Evolutionary conservation across 2,888 invertebrate species (phyloP), one percentile per base, ranked within the genome.

Genomic region (Meandrusa payeni): DNA sequence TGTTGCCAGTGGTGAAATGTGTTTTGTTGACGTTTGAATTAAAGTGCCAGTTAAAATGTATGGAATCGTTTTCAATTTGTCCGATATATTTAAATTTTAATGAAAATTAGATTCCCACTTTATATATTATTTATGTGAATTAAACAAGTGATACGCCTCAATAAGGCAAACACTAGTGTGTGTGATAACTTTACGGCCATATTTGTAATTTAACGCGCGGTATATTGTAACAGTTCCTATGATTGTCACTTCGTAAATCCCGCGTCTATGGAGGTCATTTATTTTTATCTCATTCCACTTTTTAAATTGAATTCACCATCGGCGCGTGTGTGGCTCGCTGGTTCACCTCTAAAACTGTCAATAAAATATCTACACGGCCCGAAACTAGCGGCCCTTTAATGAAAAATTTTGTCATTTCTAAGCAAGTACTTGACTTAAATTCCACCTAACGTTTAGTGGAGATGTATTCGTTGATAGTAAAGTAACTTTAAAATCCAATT

Each of bases 261-360:
- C 61, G 62, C 51, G 50, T 47, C 57, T 49, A 57, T 61, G 57
- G 61, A 59, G 61, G 55, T 47, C 46, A 47, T 58, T 59, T 24
- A 23, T 51, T 64, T 67, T 68, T 66, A 64, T 12, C 12, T 3
- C 22, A 38, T 31, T 37, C 15, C 39, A 31, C 37, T 32, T 32
- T n/a, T n/a, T n/a, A n/a, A n/a, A n/a, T n/a, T 86, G 85, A 85
- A 82, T 80, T 76, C 77, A 65, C 61, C 70, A 64, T 73, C 78
- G 83, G 82, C 77, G 71, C 76, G 85, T 82, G 85, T 83, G 85
- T 83, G 83, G 85, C 70, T 71, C 74, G 70, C 62, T 64, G 60
- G 64, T 64, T 51, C 67, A 65, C 67, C 69, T 74, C 76, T 83
- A 78, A 82, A 83, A 72, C 81, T 82, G 82, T 82, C 85, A 81